Conservation (phyloP, 2,113 vertebrate genomes). For the Coptodon rendalli region DNA sequence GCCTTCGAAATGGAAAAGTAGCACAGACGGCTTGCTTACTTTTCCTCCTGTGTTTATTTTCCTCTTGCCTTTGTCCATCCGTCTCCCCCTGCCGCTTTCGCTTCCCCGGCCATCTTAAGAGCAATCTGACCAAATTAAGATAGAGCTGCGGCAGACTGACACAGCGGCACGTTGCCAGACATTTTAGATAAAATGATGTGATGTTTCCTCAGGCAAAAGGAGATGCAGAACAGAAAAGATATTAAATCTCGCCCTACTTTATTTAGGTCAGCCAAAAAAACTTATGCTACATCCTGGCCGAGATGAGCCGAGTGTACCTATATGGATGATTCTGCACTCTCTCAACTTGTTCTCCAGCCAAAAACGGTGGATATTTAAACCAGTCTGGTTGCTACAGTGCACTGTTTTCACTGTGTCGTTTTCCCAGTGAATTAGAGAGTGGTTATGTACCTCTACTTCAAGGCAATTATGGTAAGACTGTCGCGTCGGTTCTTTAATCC, state of each 20-base stretch:
- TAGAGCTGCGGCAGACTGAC: background rate
- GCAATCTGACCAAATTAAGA: constrained; percentile 35
- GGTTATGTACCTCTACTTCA: background rate
- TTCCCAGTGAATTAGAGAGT: background rate
- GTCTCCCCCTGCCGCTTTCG: background rate
- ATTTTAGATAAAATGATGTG: background rate
- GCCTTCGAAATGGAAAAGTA: constrained; percentile 11
- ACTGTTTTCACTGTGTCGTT: background rate
- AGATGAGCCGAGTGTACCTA: background rate
- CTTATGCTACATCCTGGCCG: background rate
- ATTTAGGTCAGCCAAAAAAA: background rate
- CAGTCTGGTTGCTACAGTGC: background rate
- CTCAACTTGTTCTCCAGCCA: background rate
- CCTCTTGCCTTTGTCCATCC: constrained; percentile 26
- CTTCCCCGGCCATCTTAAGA: constrained; percentile 12
- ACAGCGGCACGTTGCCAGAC: background rate
- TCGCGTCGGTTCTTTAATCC: constrained; percentile 3
- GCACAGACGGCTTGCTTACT: background rate
- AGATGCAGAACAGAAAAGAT: background rate
- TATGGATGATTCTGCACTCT: background rate
- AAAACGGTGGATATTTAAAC: background rate
- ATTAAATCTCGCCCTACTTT: background rate
- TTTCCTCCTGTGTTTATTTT: constrained; percentile 47
- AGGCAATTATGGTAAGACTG: constrained; percentile 23
- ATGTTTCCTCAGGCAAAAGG: background rate